Evolutionary conservation across 2,888 invertebrate genomes (phyloP).

Genomic region (Agrochola circellaris): DNA sequence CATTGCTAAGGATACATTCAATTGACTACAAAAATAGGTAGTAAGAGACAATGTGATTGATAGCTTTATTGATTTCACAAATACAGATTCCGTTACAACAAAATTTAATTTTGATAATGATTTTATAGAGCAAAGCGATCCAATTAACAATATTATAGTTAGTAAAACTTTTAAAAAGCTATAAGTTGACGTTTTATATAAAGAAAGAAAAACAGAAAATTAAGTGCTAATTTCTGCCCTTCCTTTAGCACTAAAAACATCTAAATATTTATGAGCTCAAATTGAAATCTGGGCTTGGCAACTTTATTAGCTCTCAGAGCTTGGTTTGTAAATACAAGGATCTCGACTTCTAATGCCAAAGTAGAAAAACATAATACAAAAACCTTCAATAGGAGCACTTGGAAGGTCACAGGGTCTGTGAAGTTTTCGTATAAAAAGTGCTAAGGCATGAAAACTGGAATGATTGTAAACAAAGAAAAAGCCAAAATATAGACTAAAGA

Average conservation of each 20-base stretch:
- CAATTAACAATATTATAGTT: neutral
- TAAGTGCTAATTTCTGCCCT: conserved; percentile 7
- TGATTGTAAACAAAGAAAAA: conserved; percentile 22
- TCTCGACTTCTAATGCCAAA: conserved; percentile 19
- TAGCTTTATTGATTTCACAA: neutral
- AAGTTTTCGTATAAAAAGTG: conserved; percentile 28
- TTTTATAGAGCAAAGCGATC: neutral
- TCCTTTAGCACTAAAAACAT: conserved; percentile 22
- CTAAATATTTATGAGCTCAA: conserved; percentile 27
- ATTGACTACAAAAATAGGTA: neutral
- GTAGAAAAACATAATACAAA: conserved; percentile 43
- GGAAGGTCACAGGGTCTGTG: conserved; percentile 12
- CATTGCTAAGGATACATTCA: neutral
- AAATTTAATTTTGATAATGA: neutral
- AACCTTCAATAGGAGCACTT: conserved; percentile 28
- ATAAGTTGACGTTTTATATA: neutral
- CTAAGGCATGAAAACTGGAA: conserved; percentile 13
- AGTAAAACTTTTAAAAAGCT: neutral
- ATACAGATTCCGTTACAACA: neutral
- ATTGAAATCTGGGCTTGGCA: conserved; percentile 36
- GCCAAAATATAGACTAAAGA: neutral
- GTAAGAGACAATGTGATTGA: neutral
- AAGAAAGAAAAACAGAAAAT: neutral
- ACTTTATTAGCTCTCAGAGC: conserved; percentile 48
- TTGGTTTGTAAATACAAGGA: conserved; percentile 38